These are phyloP conservation scores for Philopedon plagiatum DNA, from an alignment of 2,888 invertebrate genomes.

Conservation along the genomic window DNA sequence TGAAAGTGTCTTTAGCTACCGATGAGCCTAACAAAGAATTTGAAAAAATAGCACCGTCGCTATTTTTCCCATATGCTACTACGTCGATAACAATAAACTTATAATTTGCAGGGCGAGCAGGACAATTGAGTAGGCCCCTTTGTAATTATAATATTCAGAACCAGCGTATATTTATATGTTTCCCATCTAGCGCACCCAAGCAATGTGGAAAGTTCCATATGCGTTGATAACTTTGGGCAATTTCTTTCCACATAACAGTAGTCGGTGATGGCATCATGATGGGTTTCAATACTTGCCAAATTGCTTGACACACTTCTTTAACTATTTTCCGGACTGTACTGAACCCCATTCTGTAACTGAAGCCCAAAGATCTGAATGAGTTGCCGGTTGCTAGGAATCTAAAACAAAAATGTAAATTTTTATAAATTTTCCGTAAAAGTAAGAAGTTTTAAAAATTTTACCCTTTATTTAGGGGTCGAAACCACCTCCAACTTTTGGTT, in stretches of 20 bases:
- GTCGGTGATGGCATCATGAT: slow-evolving; percentile 52
- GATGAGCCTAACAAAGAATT: slow-evolving; percentile 41
- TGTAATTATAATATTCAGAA: slow-evolving; percentile 54
- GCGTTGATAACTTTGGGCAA: slow-evolving; percentile 40
- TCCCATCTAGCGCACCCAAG: slow-evolving; percentile 47
- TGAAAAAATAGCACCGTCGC: slow-evolving; percentile 55
- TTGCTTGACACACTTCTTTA: slow-evolving; percentile 33
- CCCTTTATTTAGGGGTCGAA: too few relatives aligned
- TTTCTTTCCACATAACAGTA: slow-evolving; percentile 50
- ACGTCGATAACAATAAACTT: slow-evolving; percentile 55
- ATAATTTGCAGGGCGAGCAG: slow-evolving; percentile 53
- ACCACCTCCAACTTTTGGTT: too few relatives aligned
- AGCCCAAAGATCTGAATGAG: slow-evolving; percentile 53
- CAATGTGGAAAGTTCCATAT: slow-evolving; percentile 53
- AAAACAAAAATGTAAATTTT: too few relatives aligned
- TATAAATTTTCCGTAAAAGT: too few relatives aligned
- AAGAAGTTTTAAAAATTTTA: too few relatives aligned
- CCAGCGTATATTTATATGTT: slow-evolving; percentile 53
- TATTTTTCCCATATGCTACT: slow-evolving; percentile 54
- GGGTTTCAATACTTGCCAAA: slow-evolving; percentile 35
- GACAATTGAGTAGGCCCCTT: slow-evolving; percentile 49
- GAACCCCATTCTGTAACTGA: slow-evolving; percentile 59
- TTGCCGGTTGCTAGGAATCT: slow-evolving; percentile 54
- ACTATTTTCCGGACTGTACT: slow-evolving; percentile 25
- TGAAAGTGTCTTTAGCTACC: slow-evolving; percentile 30